These are phyloP conservation scores for Pipistrellus pygmaeus DNA, from an alignment of 2,797 vertebrate genomes.

Conservation along the genomic window DNA sequence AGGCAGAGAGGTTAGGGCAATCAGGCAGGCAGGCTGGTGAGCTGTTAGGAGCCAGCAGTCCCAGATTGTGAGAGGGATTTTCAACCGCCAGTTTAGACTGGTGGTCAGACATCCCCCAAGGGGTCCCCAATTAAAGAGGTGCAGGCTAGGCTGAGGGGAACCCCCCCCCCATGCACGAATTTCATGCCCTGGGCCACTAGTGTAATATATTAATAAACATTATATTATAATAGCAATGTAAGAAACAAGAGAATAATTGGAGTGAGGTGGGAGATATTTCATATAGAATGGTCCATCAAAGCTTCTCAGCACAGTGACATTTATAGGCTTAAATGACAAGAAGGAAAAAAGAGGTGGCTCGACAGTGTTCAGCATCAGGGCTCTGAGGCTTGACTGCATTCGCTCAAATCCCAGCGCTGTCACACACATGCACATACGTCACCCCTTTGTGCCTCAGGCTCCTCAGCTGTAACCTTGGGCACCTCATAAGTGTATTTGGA, in stretches of 20 bases:
- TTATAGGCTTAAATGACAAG: not conserved
- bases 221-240: not conserved
- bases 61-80: too few relatives aligned
- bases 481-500: too few relatives aligned
- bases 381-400: not conserved
- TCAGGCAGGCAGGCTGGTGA: too few relatives aligned
- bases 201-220: not conserved
- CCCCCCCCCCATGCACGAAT: too few relatives aligned
- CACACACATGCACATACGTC: accelerated
- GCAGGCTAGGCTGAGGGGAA: too few relatives aligned
- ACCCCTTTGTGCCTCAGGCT: not conserved
- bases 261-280: not conserved
- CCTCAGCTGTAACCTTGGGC: not conserved
- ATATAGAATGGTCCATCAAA: not conserved
- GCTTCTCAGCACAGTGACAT: not conserved
- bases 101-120: too few relatives aligned
- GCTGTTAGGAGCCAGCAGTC: too few relatives aligned
- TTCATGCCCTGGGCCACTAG: too few relatives aligned
- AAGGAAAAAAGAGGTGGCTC: not conserved
- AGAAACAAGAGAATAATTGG: accelerated
- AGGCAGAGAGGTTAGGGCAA: too few relatives aligned
- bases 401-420: not conserved
- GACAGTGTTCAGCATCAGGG: not conserved
- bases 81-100: too few relatives aligned
- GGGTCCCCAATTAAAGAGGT: too few relatives aligned